Percentiles rank a stretch among this genome's conserved stretches.
Evolutionary conservation across 2,797 vertebrate species (phyloP).

Genomic region (Arctocebus calabarensis): DNA sequence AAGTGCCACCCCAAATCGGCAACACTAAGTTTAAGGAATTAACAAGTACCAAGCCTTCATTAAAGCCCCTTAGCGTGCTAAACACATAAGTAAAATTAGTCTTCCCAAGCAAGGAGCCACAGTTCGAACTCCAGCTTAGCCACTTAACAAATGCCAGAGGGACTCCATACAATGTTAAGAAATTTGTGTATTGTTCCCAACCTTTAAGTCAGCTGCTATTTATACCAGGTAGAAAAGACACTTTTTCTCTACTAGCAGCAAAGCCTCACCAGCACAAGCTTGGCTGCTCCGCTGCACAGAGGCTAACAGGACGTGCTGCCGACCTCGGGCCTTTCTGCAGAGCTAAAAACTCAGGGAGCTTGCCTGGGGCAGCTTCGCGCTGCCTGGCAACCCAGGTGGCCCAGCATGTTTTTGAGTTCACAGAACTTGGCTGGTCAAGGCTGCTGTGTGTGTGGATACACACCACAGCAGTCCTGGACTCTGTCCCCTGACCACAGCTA

Average conservation of each 20-base stretch:
- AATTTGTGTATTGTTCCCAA: background rate
- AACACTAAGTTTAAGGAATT: background rate
- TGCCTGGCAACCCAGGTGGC: background rate
- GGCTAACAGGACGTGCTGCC: too few relatives aligned
- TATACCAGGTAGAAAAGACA: background rate
- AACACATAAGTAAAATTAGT: too few relatives aligned
- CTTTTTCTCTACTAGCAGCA: fast-evolving
- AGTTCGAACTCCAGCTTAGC: background rate
- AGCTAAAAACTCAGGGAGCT: background rate
- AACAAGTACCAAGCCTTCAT: background rate
- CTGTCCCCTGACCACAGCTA: background rate
- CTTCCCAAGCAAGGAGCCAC: background rate
- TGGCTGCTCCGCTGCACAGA: background rate
- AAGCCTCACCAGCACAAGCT: fast-evolving
- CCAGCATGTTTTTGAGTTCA: fast-evolving
- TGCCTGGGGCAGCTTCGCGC: background rate
- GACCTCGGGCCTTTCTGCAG: too few relatives aligned
- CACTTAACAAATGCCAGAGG: fast-evolving
- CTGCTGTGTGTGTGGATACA: background rate
- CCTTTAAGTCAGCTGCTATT: background rate
- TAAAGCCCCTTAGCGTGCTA: background rate
- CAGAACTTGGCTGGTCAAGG: fast-evolving
- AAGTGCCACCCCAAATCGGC: background rate
- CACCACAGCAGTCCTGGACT: fast-evolving
- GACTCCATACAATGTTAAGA: fast-evolving